phyloP scores from a whole-genome alignment of 1,140 invertebrate species.

The Neodiprion pinetum region DNA sequence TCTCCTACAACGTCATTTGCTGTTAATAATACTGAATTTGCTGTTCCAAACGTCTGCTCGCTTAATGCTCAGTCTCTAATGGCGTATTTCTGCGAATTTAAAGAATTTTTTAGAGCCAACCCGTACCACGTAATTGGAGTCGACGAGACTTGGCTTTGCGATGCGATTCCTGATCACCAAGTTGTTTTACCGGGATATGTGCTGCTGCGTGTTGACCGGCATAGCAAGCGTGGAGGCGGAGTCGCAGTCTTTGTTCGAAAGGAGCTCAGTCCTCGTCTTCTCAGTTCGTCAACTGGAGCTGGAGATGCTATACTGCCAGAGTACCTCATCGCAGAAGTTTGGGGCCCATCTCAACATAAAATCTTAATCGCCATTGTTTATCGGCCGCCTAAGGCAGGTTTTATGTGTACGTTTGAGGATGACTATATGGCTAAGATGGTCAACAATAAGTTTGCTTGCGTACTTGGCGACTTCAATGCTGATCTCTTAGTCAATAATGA shows the following conservation, averaged over 20 bases:
- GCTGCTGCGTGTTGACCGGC: neutral
- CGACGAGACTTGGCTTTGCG: neutral
- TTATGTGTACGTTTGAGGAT: neutral
- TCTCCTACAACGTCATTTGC: neutral
- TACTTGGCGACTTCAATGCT: neutral
- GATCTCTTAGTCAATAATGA: neutral
- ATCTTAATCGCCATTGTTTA: constrained; percentile 6
- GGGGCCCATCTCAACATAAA: neutral
- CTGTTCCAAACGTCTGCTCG: neutral
- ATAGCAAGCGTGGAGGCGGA: neutral
- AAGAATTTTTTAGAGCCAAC: neutral
- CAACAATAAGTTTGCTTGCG: neutral
- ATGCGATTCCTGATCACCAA: neutral
- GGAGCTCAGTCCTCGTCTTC: neutral
- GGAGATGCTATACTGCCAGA: neutral
- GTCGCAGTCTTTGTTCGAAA: neutral
- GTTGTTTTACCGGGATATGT: neutral
- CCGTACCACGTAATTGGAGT: constrained; percentile 6
- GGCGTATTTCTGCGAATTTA: neutral
- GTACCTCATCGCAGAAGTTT: constrained; percentile 4
- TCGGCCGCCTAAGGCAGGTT: neutral
- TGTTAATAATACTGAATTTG: neutral
- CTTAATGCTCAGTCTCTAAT: constrained; percentile 11
- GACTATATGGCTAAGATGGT: neutral
- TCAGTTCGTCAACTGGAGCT: neutral